phyloP scores from a whole-genome alignment of 2,113 vertebrate species.

The Leucosticte australis region DNA sequence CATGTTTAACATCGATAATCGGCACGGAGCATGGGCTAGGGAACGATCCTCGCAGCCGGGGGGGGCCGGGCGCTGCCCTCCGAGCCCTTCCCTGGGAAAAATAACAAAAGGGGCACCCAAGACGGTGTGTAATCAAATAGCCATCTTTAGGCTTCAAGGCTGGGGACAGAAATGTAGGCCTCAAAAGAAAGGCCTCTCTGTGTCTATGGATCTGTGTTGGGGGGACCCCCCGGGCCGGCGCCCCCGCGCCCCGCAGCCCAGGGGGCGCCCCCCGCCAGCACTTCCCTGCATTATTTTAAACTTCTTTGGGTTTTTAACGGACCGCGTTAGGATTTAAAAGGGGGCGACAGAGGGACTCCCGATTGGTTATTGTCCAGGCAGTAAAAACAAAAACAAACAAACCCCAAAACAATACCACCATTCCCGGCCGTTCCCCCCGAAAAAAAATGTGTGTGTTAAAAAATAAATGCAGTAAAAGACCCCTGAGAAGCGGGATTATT shows the following conservation, averaged over 20 bases:
- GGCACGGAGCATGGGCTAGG: conserved; percentile 79
- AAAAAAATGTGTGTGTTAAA: neutral
- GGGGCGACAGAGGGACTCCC: conserved; percentile 81
- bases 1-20: conserved; percentile 95
- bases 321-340: conserved; percentile 80
- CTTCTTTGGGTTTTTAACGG: conserved; percentile 77
- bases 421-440: neutral
- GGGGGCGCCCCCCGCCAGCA: conserved; percentile 61
- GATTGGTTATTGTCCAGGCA: conserved; percentile 82
- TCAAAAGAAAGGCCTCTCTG: conserved; percentile 86
- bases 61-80: conserved; percentile 72
- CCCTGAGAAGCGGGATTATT: neutral
- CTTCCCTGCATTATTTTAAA: conserved; percentile 73
- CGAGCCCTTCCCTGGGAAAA: conserved; percentile 67
- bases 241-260: conserved; percentile 58
- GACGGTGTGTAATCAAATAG: conserved; percentile 83
- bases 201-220: conserved; percentile 56
- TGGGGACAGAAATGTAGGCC: conserved; percentile 90
- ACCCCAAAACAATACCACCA: conserved; percentile 45
- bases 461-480: neutral
- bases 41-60: conserved; percentile 75
- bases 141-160: conserved; percentile 92
- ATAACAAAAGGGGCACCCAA: conserved; percentile 83
- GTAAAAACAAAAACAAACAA: conserved; percentile 81
- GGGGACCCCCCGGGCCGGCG: conserved; percentile 51